Percentiles rank a stretch among this genome's conserved stretches.
Conservation (phyloP, 2,797 vertebrate genomes). For the Bucorvus abyssinicus region DNA sequence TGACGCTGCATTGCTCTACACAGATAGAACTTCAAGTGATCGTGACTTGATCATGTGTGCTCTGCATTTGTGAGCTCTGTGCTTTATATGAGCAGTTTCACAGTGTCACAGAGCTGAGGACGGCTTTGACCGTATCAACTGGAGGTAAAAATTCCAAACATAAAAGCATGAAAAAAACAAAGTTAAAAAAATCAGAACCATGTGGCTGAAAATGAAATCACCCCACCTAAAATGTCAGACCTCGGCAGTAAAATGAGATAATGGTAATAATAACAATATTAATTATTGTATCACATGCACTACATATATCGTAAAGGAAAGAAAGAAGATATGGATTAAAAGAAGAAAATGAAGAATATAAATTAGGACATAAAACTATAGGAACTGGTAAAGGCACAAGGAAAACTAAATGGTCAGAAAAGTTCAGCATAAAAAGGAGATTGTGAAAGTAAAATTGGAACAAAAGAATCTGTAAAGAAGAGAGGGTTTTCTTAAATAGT, state of each 20-base stretch:
- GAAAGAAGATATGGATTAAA: not conserved
- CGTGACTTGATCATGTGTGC: not conserved
- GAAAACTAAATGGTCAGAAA: not conserved
- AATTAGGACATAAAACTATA: not conserved
- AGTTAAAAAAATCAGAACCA: not conserved
- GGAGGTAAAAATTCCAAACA: not conserved
- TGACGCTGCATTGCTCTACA: not conserved
- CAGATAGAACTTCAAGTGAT: not conserved
- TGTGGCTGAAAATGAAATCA: not conserved
- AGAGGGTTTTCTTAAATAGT: rapidly evolving
- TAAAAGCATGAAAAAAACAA: not conserved
- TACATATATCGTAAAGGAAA: not conserved
- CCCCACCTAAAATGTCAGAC: not conserved
- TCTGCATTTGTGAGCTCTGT: not conserved
- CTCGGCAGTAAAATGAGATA: not conserved
- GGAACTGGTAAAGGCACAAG: not conserved
- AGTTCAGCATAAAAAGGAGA: not conserved
- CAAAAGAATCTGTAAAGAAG: not conserved
- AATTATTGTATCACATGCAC: not conserved
- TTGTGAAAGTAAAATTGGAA: not conserved
- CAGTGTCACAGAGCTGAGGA: not conserved
- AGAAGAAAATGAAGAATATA: not conserved
- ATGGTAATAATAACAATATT: not conserved
- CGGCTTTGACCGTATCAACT: not conserved
- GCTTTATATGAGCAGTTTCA: not conserved